phyloP scores from a whole-genome alignment of 2,797 vertebrate species.

The Tenualosa ilisha region DNA sequence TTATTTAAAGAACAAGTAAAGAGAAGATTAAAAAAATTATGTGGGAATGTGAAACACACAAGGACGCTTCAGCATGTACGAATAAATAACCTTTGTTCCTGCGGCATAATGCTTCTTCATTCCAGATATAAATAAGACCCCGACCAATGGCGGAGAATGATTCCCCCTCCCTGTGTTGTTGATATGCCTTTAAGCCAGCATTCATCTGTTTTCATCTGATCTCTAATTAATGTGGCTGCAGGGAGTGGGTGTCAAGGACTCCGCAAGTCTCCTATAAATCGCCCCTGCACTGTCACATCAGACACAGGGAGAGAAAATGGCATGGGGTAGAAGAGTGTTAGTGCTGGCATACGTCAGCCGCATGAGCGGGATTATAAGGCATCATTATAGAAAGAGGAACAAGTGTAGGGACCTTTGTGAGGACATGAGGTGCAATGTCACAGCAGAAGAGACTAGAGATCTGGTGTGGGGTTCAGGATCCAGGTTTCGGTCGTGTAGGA shows the following conservation, averaged over 20 bases:
- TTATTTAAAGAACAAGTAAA: neutral
- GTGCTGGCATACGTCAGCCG: neutral
- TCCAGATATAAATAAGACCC: slow-evolving; percentile 49
- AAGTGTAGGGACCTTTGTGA: neutral
- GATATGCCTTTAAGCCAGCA: slow-evolving; percentile 52
- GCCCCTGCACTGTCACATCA: slow-evolving; percentile 28
- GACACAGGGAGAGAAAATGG: neutral
- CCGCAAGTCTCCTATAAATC: neutral
- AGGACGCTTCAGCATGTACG: slow-evolving; percentile 41
- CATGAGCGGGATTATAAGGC: neutral
- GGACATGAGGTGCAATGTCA: neutral
- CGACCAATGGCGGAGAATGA: slow-evolving; percentile 35
- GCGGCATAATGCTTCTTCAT: slow-evolving; percentile 48
- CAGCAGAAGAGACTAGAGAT: neutral
- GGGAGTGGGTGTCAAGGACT: slow-evolving; percentile 39
- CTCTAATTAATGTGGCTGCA: slow-evolving; percentile 46
- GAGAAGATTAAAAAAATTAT: neutral
- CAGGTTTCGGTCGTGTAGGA: neutral
- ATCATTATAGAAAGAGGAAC: neutral
- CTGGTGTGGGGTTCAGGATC: neutral
- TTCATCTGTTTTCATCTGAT: slow-evolving; percentile 51
- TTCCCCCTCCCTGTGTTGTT: slow-evolving; percentile 32
- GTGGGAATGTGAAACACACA: neutral
- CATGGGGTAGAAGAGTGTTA: too few species aligned
- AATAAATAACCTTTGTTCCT: slow-evolving; percentile 52